A percentile compares a stretch with the other conserved stretches of the same genome.
Conservation (phyloP, 1,140 invertebrate species). For the Wiebesia pumilae region DNA sequence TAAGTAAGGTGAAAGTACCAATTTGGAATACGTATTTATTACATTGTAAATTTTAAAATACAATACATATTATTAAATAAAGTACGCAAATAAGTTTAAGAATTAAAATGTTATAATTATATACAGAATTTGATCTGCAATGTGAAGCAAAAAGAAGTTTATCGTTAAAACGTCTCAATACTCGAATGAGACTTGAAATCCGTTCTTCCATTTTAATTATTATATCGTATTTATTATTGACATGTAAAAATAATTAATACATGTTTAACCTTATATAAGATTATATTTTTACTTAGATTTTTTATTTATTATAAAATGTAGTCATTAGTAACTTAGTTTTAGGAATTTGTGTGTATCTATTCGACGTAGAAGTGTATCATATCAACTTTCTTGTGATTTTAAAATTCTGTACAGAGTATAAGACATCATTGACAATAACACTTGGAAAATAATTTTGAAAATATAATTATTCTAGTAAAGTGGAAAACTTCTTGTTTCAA, state of each 20-base stretch:
- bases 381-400: not conserved
- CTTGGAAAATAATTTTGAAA: not conserved
- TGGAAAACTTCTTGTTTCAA: not conserved
- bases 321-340: conserved; percentile 25
- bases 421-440: not conserved
- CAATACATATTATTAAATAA: not conserved
- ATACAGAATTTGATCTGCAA: not conserved
- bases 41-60: not conserved
- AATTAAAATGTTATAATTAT: not conserved
- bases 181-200: not conserved
- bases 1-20: not conserved
- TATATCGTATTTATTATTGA: conserved; percentile 43
- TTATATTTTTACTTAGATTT: conserved; percentile 32
- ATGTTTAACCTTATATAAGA: conserved; percentile 31
- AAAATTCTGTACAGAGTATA: not conserved
- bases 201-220: not conserved
- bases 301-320: conserved; percentile 41
- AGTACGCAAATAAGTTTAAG: not conserved
- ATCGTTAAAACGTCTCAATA: not conserved
- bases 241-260: conserved; percentile 15
- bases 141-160: not conserved
- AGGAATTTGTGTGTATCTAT: conserved; percentile 6
- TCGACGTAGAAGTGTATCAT: not conserved
- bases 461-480: not conserved
- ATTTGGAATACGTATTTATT: not conserved